Evolutionary conservation across 2,113 vertebrate genomes (phyloP).

Genomic region (Oncorhynchus nerka): DNA sequence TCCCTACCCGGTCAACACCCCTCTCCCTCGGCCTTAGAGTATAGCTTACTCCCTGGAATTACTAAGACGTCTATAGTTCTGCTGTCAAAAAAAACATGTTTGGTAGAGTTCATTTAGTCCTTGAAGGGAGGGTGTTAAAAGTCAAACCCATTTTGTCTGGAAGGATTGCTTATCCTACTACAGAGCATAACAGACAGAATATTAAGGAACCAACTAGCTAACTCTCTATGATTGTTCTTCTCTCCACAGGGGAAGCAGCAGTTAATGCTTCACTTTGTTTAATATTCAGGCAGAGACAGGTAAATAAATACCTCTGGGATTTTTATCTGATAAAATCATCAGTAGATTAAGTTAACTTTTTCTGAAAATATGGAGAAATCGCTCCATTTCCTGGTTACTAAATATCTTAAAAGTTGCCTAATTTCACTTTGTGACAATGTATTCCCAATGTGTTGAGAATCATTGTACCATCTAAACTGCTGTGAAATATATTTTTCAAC

Average conservation of each 20-base stretch:
- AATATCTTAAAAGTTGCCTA: too few relatives aligned
- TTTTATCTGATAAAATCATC: not conserved
- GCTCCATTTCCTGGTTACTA: too few relatives aligned
- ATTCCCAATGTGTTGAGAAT: too few relatives aligned
- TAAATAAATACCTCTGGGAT: constrained; percentile 31
- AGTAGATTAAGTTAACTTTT: not conserved
- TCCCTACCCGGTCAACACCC: too few relatives aligned
- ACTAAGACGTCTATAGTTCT: too few relatives aligned
- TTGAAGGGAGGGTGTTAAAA: constrained; percentile 29
- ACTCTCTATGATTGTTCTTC: not conserved
- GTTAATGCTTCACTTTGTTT: constrained; percentile 47
- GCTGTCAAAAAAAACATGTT: constrained; percentile 18
- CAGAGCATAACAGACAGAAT: not conserved
- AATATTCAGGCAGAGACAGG: constrained; percentile 62
- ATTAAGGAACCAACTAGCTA: constrained; percentile 7
- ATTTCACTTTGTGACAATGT: too few relatives aligned
- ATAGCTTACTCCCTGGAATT: too few relatives aligned
- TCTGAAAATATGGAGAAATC: too few relatives aligned
- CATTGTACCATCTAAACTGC: too few relatives aligned
- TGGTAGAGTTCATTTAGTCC: constrained; percentile 50
- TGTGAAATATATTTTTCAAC: too few relatives aligned
- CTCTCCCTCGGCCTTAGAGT: too few relatives aligned
- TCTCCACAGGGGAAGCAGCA: constrained; percentile 50
- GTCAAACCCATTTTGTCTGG: constrained; percentile 23
- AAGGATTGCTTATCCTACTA: constrained; percentile 18